Percentiles rank a stretch among this genome's conserved stretches.
Conservation (phyloP, 2,888 invertebrate genomes). For the Drosophila maculinotata region DNA sequence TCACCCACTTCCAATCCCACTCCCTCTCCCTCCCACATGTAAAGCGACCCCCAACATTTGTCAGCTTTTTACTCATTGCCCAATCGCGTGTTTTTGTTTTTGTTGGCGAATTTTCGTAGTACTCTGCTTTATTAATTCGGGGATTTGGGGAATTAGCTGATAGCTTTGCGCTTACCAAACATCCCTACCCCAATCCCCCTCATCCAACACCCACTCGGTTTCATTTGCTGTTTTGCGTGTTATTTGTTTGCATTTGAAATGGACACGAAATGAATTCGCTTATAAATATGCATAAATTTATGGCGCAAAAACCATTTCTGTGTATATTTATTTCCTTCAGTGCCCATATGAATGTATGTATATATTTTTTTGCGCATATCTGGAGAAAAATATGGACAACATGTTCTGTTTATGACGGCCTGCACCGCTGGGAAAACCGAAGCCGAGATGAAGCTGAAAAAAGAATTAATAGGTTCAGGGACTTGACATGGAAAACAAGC, state of each 20-base stretch:
- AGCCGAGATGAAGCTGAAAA: conserved; percentile 50
- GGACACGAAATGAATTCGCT: conserved; percentile 69
- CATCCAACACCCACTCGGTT: not conserved
- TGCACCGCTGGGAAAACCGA: conserved; percentile 46
- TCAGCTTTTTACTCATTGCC: conserved; percentile 53
- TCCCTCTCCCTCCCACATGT: conserved; percentile 25
- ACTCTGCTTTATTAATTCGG: conserved; percentile 79
- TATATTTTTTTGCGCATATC: conserved; percentile 32
- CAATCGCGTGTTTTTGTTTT: conserved; percentile 54
- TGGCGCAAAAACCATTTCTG: conserved; percentile 43
- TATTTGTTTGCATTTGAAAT: conserved; percentile 80
- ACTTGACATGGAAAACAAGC: conserved; percentile 37
- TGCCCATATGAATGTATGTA: too few species aligned
- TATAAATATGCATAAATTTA: conserved; percentile 80
- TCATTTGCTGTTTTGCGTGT: conserved; percentile 39
- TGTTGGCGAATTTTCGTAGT: conserved; percentile 36
- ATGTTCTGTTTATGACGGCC: conserved; percentile 58
- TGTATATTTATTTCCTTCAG: conserved; percentile 15
- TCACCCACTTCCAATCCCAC: conserved; percentile 2
- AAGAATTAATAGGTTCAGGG: conserved; percentile 74
- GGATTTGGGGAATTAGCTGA: conserved; percentile 79
- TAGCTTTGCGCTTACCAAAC: conserved; percentile 38
- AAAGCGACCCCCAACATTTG: conserved; percentile 39
- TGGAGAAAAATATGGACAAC: conserved; percentile 34
- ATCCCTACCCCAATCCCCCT: not conserved